Evolutionary conservation across 2,888 invertebrate species (phyloP).

Genomic region (Amorpha juglandis): DNA sequence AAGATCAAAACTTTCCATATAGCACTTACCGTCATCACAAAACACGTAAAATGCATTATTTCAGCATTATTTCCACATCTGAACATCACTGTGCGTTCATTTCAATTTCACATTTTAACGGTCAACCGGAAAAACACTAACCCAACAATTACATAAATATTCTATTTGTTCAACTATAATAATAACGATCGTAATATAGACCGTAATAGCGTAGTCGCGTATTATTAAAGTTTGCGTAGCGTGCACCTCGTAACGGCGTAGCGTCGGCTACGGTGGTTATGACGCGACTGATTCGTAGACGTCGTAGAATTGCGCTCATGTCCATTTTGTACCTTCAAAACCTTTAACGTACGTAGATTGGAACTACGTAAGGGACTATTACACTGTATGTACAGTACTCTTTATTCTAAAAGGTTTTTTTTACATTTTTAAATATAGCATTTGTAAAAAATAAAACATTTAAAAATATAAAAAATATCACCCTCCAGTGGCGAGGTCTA

Average conservation of each 20-base stretch:
- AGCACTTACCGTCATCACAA: background rate
- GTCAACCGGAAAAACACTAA: background rate
- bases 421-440: too few species aligned
- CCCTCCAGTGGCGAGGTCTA: too few species aligned
- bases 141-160: background rate
- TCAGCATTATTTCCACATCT: constrained; percentile 1
- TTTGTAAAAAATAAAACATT: too few species aligned
- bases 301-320: background rate
- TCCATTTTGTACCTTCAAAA: background rate
- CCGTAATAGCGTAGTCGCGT: constrained; percentile 5
- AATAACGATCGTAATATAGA: background rate
- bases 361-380: background rate
- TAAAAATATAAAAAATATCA: too few species aligned
- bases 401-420: too few species aligned
- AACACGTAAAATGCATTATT: constrained; percentile 4
- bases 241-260: constrained; percentile 43
- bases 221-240: constrained; percentile 47
- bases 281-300: constrained; percentile 43
- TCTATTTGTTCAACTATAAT: background rate
- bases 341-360: background rate
- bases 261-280: constrained; percentile 54
- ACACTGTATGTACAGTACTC: too few species aligned
- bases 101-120: constrained; percentile 4
- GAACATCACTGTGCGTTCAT: background rate
- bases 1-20: too few species aligned